Evolutionary conservation across 2,797 vertebrate species (phyloP).

Genomic region (Sphenopsis melanotis): DNA sequence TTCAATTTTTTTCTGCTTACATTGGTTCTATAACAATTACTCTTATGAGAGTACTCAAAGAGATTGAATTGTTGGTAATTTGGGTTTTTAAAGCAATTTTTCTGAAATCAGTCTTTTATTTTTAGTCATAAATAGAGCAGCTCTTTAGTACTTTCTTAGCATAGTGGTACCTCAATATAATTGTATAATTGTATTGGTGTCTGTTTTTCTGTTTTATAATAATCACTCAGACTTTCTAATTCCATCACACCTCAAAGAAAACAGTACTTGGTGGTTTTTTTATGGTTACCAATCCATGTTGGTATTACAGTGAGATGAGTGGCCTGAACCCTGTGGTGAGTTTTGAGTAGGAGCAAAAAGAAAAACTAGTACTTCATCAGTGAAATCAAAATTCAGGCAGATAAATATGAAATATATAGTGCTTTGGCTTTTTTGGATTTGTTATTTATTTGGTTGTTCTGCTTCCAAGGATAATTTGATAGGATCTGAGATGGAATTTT

Average conservation of each 20-base stretch:
- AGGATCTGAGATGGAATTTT: not conserved
- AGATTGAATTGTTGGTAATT: not conserved
- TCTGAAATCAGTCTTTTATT: not conserved
- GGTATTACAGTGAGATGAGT: not conserved
- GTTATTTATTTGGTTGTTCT: not conserved
- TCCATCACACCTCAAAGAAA: not conserved
- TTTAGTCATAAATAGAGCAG: not conserved
- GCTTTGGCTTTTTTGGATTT: not conserved
- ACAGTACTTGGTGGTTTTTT: accelerated
- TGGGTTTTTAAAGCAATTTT: not conserved
- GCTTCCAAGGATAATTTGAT: not conserved
- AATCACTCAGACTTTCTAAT: not conserved
- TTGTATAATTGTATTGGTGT: not conserved
- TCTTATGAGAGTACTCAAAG: not conserved
- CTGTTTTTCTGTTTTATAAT: not conserved
- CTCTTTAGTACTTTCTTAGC: not conserved
- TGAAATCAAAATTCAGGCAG: not conserved
- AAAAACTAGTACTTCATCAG: not conserved
- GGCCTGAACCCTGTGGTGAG: not conserved
- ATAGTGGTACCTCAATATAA: too few relatives aligned
- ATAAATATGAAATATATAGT: not conserved
- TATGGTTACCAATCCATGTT: not conserved
- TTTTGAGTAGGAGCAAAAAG: not conserved
- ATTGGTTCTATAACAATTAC: not conserved
- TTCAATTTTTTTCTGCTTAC: not conserved